Evolutionary conservation across 2,113 vertebrate genomes (phyloP).

Genomic region (Arvicanthis niloticus): DNA sequence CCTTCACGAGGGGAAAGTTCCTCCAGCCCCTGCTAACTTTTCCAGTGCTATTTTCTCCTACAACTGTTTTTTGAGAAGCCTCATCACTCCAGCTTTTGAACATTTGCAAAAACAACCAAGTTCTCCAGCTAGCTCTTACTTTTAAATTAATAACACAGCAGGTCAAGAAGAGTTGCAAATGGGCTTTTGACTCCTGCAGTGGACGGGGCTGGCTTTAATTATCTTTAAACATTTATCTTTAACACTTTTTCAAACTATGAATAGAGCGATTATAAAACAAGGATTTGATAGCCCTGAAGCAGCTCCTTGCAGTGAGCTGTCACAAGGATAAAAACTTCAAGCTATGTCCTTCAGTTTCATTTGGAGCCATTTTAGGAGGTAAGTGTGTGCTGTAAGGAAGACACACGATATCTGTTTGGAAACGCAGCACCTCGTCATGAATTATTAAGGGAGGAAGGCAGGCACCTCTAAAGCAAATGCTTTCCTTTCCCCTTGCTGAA

Average conservation of each 20-base stretch:
- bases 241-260: constrained; percentile 17
- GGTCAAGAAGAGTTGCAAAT: neutral
- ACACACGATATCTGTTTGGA: constrained; percentile 71
- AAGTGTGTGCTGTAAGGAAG: constrained; percentile 65
- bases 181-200: neutral
- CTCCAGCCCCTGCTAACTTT: constrained; percentile 13
- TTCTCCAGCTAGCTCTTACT: constrained; percentile 32
- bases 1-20: constrained; percentile 63
- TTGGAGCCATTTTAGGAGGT: constrained; percentile 63
- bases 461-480: constrained; percentile 53
- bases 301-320: constrained; percentile 41
- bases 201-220: neutral
- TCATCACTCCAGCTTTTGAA: neutral
- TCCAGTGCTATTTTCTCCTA: neutral
- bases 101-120: constrained; percentile 9
- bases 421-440: constrained; percentile 68
- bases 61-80: neutral
- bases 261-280: constrained; percentile 30
- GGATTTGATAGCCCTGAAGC: neutral
- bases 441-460: constrained; percentile 79
- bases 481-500: neutral
- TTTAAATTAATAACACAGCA: constrained; percentile 41
- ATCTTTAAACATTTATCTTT: neutral
- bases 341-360: constrained; percentile 66
- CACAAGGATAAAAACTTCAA: constrained; percentile 46